phyloP scores from a whole-genome alignment of 2,113 vertebrate species.

The Mustelus asterias region DNA sequence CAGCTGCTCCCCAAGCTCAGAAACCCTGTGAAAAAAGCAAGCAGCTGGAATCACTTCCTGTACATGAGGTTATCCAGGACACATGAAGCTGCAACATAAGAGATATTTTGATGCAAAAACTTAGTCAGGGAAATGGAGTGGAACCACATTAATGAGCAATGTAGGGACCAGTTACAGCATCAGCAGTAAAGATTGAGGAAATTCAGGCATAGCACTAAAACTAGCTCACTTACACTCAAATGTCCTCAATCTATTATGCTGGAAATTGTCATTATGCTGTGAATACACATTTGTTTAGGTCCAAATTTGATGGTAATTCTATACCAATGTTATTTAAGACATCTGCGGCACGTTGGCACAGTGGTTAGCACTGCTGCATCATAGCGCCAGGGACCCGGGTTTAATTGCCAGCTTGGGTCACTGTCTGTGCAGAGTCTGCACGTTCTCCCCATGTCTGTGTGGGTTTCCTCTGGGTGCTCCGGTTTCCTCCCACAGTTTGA shows the following conservation, averaged over 20 bases:
- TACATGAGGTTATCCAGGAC: no score
- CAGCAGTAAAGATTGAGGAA: background rate
- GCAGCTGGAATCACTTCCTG: no score
- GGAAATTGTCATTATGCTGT: background rate
- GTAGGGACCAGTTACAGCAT: background rate
- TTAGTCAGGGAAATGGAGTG: background rate
- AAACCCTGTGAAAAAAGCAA: no score
- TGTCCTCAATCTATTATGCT: background rate
- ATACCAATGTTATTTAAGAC: background rate
- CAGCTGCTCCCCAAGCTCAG: no score
- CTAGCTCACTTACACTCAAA: background rate
- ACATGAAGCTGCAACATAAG: background rate
- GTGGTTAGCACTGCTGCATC: no score
- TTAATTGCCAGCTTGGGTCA: no score
- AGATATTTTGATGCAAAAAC: background rate
- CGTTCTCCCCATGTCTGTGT: no score
- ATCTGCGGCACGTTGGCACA: no score
- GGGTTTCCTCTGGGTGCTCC: no score
- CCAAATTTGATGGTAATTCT: background rate
- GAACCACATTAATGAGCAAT: background rate
- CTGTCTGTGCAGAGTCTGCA: no score
- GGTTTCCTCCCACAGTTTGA: no score
- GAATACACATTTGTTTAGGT: background rate
- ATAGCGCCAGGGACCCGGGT: no score
- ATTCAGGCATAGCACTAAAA: background rate